Evolutionary conservation across 2,113 vertebrate species (phyloP), one percentile per base, ranked within the genome.

Genomic region (Plotosus lineatus): DNA sequence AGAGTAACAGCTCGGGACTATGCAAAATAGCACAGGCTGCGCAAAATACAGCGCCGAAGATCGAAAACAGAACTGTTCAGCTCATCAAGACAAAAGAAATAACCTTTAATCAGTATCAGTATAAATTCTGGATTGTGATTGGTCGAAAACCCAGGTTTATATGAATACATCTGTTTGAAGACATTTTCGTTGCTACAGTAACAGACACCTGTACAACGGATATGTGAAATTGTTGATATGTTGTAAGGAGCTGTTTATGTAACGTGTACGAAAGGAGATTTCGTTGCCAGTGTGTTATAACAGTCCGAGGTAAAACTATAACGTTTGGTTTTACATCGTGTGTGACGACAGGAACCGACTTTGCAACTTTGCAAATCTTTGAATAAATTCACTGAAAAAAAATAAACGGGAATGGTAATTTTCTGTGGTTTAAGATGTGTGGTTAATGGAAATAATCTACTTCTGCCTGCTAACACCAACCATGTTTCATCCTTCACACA

Each of bases 11-110:
- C 60, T 28, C 31, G 1, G 60, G 46, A 31, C n/a, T 48, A 85
- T 85, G 79, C 79, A 85, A 85, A 85, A 60, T 51, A 78, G 83
- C 46, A 21, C 26, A 4, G 56, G 26, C 11, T 19, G 12, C 26
- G 31, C 28, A 60, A 60, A 60, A 14, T 33, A 4, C 28, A 17
- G 0, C 58, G 19, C 6, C 28, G 0, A 14, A 33, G 58, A 38
- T 8, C 1, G 11, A 14, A 58, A 28, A 11, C n/a, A 33, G 5
- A 31, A 2, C 28, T 2, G 28, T 60, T 33, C 7, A 19, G 17
- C 21, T 19, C 36, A 33, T 6, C 28, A 33, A 28, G 26, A 28
- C 28, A 33, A 31, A 56, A 61, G 12, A 8, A 1, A 11, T 23
- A 26, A 23, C 23, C 21, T 56, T 56, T 56, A 56, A 60, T 14